Conservation (phyloP, 2,888 invertebrate species). For the Eutolmus rufibarbis region DNA sequence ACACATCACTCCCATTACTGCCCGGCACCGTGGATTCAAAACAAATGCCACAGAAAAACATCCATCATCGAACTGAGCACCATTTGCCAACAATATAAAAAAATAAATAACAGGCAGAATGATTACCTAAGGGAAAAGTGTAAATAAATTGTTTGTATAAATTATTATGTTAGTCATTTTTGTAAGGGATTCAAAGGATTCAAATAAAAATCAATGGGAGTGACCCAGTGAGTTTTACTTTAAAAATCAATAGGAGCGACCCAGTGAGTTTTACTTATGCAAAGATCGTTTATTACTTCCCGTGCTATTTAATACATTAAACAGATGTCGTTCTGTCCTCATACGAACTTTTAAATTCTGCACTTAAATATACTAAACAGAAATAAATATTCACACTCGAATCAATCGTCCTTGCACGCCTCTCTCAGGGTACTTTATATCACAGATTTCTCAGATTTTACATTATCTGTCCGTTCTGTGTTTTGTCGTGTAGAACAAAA, state of each 20-base stretch:
- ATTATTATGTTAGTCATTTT: not conserved
- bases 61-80: slow-evolving; percentile 60
- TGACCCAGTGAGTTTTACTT: not conserved
- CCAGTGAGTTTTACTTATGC: not conserved
- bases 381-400: not conserved
- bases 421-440: not conserved
- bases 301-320: not conserved
- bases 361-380: not conserved
- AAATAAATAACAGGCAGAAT: not conserved
- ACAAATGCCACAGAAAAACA: slow-evolving; percentile 59
- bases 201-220: not conserved
- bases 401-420: not conserved
- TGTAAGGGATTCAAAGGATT: not conserved
- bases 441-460: not conserved
- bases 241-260: too few species aligned
- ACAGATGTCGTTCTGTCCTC: not conserved
- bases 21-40: slow-evolving; percentile 58
- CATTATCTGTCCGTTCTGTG: not conserved
- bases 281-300: not conserved
- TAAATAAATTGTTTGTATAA: not conserved
- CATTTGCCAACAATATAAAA: slow-evolving; percentile 60
- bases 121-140: not conserved
- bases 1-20: slow-evolving; percentile 62
- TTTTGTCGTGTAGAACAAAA: not conserved
- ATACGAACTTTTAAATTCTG: not conserved